Evolutionary conservation across 2,113 vertebrate genomes (phyloP).

Genomic region (Sylvia atricapilla): DNA sequence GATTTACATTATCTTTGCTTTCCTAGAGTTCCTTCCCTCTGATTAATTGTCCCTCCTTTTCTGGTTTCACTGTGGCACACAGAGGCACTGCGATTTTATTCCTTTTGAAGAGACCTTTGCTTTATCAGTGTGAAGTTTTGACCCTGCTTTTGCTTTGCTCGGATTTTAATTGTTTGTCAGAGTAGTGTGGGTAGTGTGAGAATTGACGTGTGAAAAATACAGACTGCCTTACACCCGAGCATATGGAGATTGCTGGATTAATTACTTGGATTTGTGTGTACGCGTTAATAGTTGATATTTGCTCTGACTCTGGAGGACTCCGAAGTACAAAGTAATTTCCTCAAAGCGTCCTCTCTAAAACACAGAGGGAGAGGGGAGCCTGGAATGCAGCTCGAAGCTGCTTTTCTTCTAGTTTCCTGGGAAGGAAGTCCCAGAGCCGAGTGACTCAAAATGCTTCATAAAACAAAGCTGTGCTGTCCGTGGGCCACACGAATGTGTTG

Average conservation of each 20-base stretch:
- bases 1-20: not conserved
- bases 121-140: not conserved
- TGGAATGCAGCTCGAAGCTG: not conserved
- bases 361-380: not conserved
- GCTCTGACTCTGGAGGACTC: not conserved
- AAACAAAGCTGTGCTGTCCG: not conserved
- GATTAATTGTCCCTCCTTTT: not conserved
- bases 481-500: accelerated
- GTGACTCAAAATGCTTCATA: not conserved
- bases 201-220: not conserved
- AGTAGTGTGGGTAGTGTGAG: not conserved
- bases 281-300: not conserved
- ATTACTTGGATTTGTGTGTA: not conserved
- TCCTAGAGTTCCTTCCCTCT: not conserved
- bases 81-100: not conserved
- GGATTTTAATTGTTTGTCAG: not conserved
- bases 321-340: not conserved
- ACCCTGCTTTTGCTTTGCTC: not conserved
- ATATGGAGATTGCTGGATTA: not conserved
- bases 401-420: not conserved
- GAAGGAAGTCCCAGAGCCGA: not conserved
- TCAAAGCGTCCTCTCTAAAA: not conserved
- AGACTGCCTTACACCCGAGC: accelerated
- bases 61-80: not conserved
- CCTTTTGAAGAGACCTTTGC: not conserved